These are phyloP conservation scores for Pseudorhombus dupliciocellatus DNA, from an alignment of 2,113 vertebrate genomes.

Conservation along the genomic window DNA sequence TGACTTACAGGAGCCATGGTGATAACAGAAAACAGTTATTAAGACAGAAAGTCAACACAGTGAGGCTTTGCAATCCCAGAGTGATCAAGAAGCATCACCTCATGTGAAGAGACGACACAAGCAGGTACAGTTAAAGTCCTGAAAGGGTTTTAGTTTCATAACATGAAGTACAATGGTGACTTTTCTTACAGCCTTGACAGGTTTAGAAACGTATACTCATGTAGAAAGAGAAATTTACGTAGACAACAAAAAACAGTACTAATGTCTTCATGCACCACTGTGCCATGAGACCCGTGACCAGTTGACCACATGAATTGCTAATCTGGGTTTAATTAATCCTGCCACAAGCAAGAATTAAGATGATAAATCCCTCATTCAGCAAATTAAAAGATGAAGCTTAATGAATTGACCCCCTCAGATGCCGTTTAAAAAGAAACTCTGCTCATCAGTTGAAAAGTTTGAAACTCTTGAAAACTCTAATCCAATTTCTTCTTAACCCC, in stretches of 20 bases:
- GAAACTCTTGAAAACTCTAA: not conserved
- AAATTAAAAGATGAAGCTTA: not conserved
- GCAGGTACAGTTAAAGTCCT: not conserved
- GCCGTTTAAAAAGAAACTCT: not conserved
- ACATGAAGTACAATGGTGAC: conserved; percentile 15
- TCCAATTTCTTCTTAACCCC: not conserved
- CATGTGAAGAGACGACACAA: conserved; percentile 13
- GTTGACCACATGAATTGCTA: conserved; percentile 3
- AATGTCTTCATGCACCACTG: not conserved
- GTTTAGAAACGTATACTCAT: too few species aligned
- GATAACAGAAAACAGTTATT: conserved; percentile 36
- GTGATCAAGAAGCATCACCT: conserved; percentile 11
- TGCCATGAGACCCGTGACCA: not conserved
- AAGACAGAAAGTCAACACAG: conserved; percentile 29
- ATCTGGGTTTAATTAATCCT: conserved; percentile 15
- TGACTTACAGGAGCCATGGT: conserved; percentile 19
- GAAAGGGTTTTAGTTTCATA: not conserved
- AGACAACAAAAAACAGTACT: not conserved
- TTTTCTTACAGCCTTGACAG: too few species aligned
- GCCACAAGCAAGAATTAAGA: conserved; percentile 8
- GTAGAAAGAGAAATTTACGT: too few species aligned
- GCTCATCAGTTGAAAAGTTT: not conserved
- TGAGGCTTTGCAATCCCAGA: conserved; percentile 13
- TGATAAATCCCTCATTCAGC: conserved; percentile 5
- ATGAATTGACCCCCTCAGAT: not conserved